Evolutionary conservation across 30 jellyfish, hydroid and myxozoan genomes (phyloP).

Genomic region (Pseudorhiza aurosa): DNA sequence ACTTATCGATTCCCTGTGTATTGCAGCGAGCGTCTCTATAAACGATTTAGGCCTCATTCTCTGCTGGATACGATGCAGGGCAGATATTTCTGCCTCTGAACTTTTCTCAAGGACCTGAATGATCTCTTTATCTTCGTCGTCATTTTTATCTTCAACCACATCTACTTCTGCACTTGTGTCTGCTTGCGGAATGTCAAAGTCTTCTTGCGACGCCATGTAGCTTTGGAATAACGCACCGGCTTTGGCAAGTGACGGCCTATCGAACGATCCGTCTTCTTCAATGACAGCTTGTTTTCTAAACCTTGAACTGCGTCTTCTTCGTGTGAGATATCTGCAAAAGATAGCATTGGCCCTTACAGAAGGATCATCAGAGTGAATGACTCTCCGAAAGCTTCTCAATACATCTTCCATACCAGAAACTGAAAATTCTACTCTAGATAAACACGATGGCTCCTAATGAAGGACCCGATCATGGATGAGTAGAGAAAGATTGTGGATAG

Average conservation of each 20-base stretch:
- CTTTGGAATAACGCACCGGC: slow-evolving; percentile 45
- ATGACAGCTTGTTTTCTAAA: slow-evolving; percentile 50
- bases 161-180: not conserved
- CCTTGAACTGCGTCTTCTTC: slow-evolving; percentile 68
- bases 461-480: too few species aligned
- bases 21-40: slow-evolving; percentile 60
- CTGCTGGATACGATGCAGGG: slow-evolving; percentile 37
- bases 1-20: slow-evolving; percentile 45
- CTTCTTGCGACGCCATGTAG: slow-evolving; percentile 44
- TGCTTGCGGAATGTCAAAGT: not conserved
- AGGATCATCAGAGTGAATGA: too few species aligned
- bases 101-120: slow-evolving; percentile 17
- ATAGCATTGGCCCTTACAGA: too few species aligned
- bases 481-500: too few species aligned
- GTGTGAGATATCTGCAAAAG: slow-evolving; percentile 3
- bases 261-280: slow-evolving; percentile 43
- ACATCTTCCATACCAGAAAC: too few species aligned
- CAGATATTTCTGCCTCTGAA: slow-evolving; percentile 50
- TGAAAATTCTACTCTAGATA: too few species aligned
- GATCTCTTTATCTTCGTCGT: slow-evolving; percentile 15
- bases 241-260: slow-evolving; percentile 11
- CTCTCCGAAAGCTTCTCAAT: too few species aligned
- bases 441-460: too few species aligned
- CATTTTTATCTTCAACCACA: not conserved
- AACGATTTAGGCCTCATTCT: slow-evolving; percentile 63